Conservation (phyloP, 2,797 vertebrate species). For the Premnoplex brunnescens region DNA sequence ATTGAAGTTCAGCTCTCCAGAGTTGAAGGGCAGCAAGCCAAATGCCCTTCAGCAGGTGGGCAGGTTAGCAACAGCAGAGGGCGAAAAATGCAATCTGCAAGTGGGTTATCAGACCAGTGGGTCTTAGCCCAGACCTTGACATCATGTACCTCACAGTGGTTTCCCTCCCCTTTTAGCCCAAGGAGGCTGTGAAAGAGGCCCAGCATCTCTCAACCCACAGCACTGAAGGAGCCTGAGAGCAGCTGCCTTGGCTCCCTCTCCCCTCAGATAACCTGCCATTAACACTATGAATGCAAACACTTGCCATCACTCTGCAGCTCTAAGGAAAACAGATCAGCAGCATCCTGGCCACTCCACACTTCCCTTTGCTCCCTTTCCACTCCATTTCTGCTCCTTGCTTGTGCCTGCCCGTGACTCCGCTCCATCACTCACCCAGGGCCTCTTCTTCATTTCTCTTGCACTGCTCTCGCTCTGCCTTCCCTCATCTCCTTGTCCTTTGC, state of each 20-base stretch:
- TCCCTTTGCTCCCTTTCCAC: background rate
- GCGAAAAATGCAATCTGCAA: background rate
- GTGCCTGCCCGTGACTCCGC: background rate
- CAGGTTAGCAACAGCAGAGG: background rate
- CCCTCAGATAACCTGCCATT: background rate
- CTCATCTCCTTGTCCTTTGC: constrained; percentile 7
- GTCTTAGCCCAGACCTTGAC: background rate
- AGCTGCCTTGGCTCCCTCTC: background rate
- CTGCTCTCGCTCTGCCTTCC: background rate
- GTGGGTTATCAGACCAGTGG: background rate
- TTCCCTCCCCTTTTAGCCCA: background rate
- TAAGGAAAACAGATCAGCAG: background rate
- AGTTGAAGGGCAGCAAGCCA: background rate
- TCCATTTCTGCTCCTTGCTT: constrained; percentile 3
- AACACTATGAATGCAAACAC: background rate
- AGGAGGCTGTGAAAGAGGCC: background rate
- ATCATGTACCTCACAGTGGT: background rate
- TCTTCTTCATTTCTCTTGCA: background rate
- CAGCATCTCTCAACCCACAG: background rate
- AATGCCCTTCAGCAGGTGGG: background rate
- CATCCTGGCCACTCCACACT: background rate
- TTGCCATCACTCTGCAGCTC: background rate
- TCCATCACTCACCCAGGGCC: background rate
- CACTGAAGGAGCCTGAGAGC: background rate
- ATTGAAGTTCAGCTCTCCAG: background rate